Conservation (phyloP, 2,113 vertebrate species). For the Ophiodon elongatus region DNA sequence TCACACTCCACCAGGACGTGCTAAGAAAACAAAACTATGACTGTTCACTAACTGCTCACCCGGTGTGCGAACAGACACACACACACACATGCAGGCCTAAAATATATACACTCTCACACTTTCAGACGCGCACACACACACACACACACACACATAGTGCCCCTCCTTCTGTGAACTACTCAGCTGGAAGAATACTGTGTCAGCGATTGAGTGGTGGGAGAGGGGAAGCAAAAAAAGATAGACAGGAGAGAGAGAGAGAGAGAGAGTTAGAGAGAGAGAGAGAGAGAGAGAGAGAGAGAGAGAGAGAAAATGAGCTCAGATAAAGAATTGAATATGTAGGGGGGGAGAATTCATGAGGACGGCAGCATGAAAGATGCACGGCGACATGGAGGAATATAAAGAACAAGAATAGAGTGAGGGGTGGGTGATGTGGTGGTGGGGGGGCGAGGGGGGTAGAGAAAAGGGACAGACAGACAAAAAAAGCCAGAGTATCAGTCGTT, state of each 20-base stretch:
- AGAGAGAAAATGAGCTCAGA: constrained; percentile 54
- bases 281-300: too few species aligned
- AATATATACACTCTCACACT: constrained; percentile 30
- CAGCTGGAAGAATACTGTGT: constrained; percentile 56
- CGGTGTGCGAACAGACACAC: constrained; percentile 45
- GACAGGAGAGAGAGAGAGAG: constrained; percentile 13
- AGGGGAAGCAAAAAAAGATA: constrained; percentile 25
- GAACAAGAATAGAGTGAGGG: constrained; percentile 61
- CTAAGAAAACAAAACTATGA: constrained; percentile 78
- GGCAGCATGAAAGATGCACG: constrained; percentile 55
- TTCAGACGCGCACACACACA: constrained; percentile 1
- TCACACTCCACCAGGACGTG: constrained; percentile 79
- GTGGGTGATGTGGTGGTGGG: too few species aligned
- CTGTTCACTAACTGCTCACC: constrained; percentile 59
- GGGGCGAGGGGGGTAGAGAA: too few species aligned
- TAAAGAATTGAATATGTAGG: constrained; percentile 70
- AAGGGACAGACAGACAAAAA: constrained; percentile 38
- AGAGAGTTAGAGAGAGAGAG: too few species aligned
- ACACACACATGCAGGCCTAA: constrained; percentile 32
- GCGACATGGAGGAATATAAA: constrained; percentile 59
- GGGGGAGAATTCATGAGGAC: constrained; percentile 58
- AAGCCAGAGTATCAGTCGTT: constrained; percentile 44
- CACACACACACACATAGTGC: neutral
- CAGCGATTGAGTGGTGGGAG: constrained; percentile 56
- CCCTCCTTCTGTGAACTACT: constrained; percentile 50